phyloP scores from a whole-genome alignment of 2,888 invertebrate genomes.

The Chloromyia formosa region DNA sequence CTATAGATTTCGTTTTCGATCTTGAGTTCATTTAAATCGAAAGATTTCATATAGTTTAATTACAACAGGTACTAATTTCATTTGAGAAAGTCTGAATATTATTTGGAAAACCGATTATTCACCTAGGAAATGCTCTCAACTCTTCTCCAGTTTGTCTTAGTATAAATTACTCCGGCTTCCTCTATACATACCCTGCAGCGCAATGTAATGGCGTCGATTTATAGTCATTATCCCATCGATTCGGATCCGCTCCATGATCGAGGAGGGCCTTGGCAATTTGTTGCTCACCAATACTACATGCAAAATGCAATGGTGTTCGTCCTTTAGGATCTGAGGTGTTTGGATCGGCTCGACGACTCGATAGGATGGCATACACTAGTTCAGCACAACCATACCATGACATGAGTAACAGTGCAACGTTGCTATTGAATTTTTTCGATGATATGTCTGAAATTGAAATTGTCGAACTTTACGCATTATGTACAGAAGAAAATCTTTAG shows the following conservation, averaged over 20 bases:
- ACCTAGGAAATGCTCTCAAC: too few species aligned
- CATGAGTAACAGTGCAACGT: constrained; percentile 59
- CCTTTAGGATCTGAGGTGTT: constrained; percentile 74
- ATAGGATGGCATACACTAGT: constrained; percentile 56
- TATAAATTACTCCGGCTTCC: too few species aligned
- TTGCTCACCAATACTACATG: constrained; percentile 78
- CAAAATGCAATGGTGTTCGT: constrained; percentile 79
- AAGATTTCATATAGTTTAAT: too few species aligned
- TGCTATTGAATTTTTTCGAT: constrained; percentile 46
- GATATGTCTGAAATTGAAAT: constrained; percentile 8
- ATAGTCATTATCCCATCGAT: constrained; percentile 75
- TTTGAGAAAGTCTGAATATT: too few species aligned
- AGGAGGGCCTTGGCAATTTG: constrained; percentile 77
- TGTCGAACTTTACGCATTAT: too few species aligned
- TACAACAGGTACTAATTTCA: too few species aligned
- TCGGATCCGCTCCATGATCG: constrained; percentile 73
- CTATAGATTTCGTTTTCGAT: too few species aligned
- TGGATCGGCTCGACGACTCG: constrained; percentile 66
- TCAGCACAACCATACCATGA: constrained; percentile 58
- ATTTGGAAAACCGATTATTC: too few species aligned
- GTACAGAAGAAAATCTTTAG: too few species aligned
- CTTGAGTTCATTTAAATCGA: too few species aligned
- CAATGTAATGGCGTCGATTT: constrained; percentile 81
- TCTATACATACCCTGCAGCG: constrained; percentile 74
- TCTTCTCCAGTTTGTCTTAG: too few species aligned